A percentile compares a stretch with the other conserved stretches of the same genome.
phyloP scores from a whole-genome alignment of 2,888 invertebrate genomes.

The Muschampia plurimacula region DNA sequence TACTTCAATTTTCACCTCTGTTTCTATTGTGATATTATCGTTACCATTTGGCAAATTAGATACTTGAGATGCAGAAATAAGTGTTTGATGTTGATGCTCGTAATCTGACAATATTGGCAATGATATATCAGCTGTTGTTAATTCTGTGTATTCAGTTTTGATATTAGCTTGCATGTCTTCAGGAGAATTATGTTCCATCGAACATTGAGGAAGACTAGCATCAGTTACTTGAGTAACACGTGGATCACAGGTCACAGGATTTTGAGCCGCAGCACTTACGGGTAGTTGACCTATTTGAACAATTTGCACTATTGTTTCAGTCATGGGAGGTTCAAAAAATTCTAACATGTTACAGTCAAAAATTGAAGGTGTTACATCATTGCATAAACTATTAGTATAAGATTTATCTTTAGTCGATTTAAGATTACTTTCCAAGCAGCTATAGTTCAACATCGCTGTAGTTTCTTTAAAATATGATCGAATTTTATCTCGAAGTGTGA shows the following conservation, averaged over 20 bases:
- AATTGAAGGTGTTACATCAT: conserved; percentile 44
- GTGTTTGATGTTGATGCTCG: conserved; percentile 56
- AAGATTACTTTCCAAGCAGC: conserved; percentile 52
- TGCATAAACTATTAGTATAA: conserved; percentile 30
- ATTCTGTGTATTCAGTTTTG: conserved; percentile 79
- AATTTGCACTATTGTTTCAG: conserved; percentile 80
- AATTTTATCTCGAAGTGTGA: conserved; percentile 67
- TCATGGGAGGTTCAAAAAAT: conserved; percentile 84
- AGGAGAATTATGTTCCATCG: conserved; percentile 68
- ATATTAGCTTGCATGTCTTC: conserved; percentile 68
- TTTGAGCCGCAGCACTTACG: conserved; percentile 77
- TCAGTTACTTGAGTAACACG: conserved; percentile 78
- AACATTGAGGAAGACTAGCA: conserved; percentile 77
- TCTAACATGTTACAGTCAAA: conserved; percentile 86
- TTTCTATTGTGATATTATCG: conserved; percentile 61
- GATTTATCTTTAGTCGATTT: conserved; percentile 48
- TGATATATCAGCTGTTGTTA: conserved; percentile 75
- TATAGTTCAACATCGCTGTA: conserved; percentile 58
- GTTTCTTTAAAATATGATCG: conserved; percentile 69
- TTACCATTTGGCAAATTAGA: conserved; percentile 52
- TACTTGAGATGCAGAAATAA: conserved; percentile 54
- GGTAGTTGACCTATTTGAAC: conserved; percentile 85
- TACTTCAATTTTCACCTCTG: conserved; percentile 63
- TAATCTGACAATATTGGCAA: conserved; percentile 71
- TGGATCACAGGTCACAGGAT: conserved; percentile 78